Evolutionary conservation across 1,140 invertebrate species (phyloP).

Genomic region (Uloborus diversus): DNA sequence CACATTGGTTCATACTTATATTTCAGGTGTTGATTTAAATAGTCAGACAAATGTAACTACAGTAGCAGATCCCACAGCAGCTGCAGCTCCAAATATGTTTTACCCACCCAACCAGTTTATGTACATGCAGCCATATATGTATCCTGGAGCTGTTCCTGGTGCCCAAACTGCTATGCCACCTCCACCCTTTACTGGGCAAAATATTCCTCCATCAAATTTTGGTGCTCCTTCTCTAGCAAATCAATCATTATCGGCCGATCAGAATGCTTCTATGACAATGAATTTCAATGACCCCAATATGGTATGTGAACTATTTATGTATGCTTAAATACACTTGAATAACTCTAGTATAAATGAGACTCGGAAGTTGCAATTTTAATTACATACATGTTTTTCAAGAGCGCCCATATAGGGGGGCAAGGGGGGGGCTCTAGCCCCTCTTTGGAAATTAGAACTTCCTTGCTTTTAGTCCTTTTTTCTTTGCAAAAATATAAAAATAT

Average conservation of each 20-base stretch:
- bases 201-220: conserved; percentile 2
- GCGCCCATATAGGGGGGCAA: too few species aligned
- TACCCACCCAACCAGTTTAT: conserved; percentile 33
- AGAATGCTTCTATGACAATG: not conserved
- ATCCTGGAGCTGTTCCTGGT: conserved; percentile 21
- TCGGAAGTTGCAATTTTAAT: too few species aligned
- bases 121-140: conserved; percentile 47
- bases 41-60: not conserved
- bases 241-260: not conserved
- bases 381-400: too few species aligned
- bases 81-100: not conserved
- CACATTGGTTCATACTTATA: not conserved
- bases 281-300: conserved; percentile 4
- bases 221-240: not conserved
- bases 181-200: not conserved
- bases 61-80: not conserved
- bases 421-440: too few species aligned
- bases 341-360: too few species aligned
- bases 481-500: too few species aligned
- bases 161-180: conserved; percentile 16
- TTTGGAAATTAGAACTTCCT: too few species aligned
- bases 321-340: not conserved
- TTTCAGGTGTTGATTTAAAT: conserved; percentile 1
- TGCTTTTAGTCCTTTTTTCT: too few species aligned
- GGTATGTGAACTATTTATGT: not conserved